A percentile compares a stretch with the other conserved stretches of the same genome.
These are phyloP conservation scores for Cercopithecus mona DNA, from an alignment of 2,113 vertebrate species.

Conservation along the genomic window DNA sequence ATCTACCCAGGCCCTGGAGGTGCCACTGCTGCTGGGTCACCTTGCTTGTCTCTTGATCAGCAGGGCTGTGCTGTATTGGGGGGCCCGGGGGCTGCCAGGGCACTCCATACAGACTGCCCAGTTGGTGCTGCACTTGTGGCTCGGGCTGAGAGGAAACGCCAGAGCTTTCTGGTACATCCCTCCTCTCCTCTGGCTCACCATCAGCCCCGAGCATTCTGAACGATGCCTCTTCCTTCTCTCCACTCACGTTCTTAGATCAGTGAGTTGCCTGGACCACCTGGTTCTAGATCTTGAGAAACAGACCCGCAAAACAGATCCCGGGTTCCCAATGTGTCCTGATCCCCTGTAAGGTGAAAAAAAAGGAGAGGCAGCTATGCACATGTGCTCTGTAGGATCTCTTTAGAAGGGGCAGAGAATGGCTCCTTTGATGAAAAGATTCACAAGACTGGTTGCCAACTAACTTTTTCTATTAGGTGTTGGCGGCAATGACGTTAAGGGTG, in stretches of 20 bases:
- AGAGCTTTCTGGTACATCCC: background rate
- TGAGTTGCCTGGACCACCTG: background rate
- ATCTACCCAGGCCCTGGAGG: background rate
- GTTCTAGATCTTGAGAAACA: background rate
- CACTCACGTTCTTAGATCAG: slow-evolving; percentile 27
- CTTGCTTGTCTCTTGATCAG: background rate
- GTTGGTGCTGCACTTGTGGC: background rate
- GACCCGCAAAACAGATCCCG: background rate
- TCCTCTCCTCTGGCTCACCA: background rate
- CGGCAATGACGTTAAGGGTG: background rate
- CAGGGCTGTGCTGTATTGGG: rapidly evolving
- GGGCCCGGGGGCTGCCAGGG: background rate
- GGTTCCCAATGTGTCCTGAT: background rate
- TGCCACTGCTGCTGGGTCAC: background rate
- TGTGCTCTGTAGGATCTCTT: rapidly evolving
- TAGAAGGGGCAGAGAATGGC: background rate
- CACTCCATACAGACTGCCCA: rapidly evolving
- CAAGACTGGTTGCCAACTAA: background rate
- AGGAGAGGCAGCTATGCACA: background rate
- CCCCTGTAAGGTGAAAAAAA: background rate
- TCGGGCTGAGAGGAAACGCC: background rate
- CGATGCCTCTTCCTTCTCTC: background rate
- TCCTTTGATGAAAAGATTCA: background rate
- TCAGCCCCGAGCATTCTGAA: slow-evolving; percentile 1
- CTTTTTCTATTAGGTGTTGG: background rate